These are phyloP conservation scores for Proterorhinus semilunaris DNA, from an alignment of 2,113 vertebrate species.

Conservation along the genomic window DNA sequence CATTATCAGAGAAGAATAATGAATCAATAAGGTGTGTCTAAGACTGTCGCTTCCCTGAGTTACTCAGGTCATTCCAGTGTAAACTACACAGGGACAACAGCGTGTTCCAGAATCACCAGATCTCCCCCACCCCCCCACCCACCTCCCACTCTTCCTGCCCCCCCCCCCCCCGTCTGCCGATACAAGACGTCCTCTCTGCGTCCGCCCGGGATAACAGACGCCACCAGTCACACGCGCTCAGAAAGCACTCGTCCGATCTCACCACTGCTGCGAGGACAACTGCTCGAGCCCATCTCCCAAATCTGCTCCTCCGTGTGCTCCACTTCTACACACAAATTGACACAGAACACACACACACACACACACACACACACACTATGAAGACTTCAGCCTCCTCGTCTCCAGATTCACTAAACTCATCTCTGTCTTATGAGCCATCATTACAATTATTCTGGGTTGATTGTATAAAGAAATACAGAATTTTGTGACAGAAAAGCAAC, in stretches of 20 bases:
- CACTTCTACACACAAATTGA: slow-evolving; percentile 60
- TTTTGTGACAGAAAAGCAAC: too few relatives aligned
- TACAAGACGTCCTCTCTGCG: slow-evolving; percentile 61
- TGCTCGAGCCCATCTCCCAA: slow-evolving; percentile 70
- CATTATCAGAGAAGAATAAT: too few relatives aligned
- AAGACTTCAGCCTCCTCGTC: slow-evolving; percentile 40
- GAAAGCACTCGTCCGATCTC: slow-evolving; percentile 67
- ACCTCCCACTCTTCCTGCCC: slow-evolving; percentile 4
- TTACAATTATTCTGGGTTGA: too few relatives aligned
- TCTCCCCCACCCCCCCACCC: neutral
- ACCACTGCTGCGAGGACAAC: slow-evolving; percentile 72
- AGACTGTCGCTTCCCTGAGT: too few relatives aligned
- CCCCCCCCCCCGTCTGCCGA: slow-evolving; percentile 39
- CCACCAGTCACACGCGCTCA: slow-evolving; percentile 70
- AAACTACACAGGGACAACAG: slow-evolving; percentile 10
- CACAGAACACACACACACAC: slow-evolving; percentile 28
- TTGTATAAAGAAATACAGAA: too few relatives aligned
- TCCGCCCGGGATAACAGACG: slow-evolving; percentile 62
- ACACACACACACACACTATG: slow-evolving; percentile 1
- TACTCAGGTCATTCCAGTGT: too few relatives aligned
- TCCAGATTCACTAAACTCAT: slow-evolving; percentile 48
- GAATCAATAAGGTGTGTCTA: too few relatives aligned
- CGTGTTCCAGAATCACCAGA: slow-evolving; percentile 41
- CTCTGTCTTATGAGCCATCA: slow-evolving; percentile 9
- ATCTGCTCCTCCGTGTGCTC: slow-evolving; percentile 70